Evolutionary conservation across 2,888 invertebrate species (phyloP).

Genomic region (Bellardia pandia): DNA sequence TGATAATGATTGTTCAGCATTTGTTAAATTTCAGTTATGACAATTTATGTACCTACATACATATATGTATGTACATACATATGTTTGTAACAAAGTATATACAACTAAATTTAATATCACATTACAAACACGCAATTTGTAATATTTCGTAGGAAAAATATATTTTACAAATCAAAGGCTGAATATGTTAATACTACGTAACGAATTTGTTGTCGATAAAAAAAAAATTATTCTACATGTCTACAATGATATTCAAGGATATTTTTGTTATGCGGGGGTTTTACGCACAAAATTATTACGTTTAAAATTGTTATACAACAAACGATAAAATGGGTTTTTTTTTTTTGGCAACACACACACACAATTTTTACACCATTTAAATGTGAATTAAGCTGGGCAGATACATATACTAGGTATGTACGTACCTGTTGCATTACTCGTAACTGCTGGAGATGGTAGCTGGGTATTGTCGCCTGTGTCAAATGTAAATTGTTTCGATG

Average conservation of each 20-base stretch:
- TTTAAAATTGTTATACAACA: background rate
- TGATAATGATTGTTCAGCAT: conserved; percentile 24
- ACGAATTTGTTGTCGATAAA: conserved; percentile 51
- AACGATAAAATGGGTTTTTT: background rate
- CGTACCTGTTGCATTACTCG: conserved; percentile 68
- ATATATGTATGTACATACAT: no score
- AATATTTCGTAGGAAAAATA: conserved; percentile 18
- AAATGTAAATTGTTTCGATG: conserved; percentile 74
- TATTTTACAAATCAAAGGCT: conserved; percentile 21
- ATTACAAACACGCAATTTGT: conserved; percentile 53
- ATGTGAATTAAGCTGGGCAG: background rate
- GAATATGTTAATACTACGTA: conserved; percentile 17
- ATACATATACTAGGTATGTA: background rate
- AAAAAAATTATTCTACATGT: conserved; percentile 54
- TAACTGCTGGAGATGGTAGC: conserved; percentile 44
- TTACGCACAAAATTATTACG: conserved; percentile 15
- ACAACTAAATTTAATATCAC: background rate
- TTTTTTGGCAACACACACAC: background rate
- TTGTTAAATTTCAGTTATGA: background rate
- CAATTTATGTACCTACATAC: background rate
- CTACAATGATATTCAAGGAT: conserved; percentile 36
- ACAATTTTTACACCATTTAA: background rate
- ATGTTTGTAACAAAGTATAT: background rate
- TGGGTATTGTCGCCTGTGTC: conserved; percentile 54
- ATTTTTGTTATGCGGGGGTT: conserved; percentile 73